These are phyloP conservation scores for Lithosia quadra DNA, from an alignment of 2,888 invertebrate species.

Conservation along the genomic window DNA sequence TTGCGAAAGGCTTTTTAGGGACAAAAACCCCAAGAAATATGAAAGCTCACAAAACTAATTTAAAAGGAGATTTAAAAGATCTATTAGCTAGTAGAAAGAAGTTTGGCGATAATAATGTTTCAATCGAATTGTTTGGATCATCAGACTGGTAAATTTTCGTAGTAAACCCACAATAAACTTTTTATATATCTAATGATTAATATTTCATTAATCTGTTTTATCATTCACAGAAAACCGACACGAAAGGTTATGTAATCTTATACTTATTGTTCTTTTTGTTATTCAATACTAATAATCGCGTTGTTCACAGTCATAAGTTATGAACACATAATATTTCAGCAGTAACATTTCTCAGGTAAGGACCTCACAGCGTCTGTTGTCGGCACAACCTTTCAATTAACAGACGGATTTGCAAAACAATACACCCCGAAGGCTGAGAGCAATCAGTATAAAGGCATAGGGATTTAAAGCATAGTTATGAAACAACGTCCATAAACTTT, in stretches of 20 bases:
- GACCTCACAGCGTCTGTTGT: slow-evolving; percentile 59
- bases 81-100: too few relatives aligned
- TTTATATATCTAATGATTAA: too few relatives aligned
- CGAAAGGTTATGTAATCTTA: neutral
- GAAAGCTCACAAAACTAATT: too few relatives aligned
- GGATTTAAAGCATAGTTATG: slow-evolving; percentile 63
- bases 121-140: too few relatives aligned
- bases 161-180: too few relatives aligned
- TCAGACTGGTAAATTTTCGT: too few relatives aligned
- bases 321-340: slow-evolving; percentile 25
- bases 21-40: too few relatives aligned
- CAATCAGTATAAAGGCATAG: slow-evolving; percentile 61
- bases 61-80: too few relatives aligned
- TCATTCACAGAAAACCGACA: neutral
- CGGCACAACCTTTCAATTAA: slow-evolving; percentile 69
- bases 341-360: slow-evolving; percentile 57
- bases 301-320: slow-evolving; percentile 63
- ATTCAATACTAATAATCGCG: slow-evolving; percentile 2
- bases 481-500: slow-evolving; percentile 72
- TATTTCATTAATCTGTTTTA: too few relatives aligned
- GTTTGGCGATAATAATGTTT: too few relatives aligned
- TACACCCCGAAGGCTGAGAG: slow-evolving; percentile 52
- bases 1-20: too few relatives aligned
- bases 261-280: slow-evolving; percentile 1
- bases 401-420: slow-evolving; percentile 64